These are phyloP conservation scores for Drosophila differens DNA, from an alignment of 2,888 invertebrate genomes.

Conservation along the genomic window DNA sequence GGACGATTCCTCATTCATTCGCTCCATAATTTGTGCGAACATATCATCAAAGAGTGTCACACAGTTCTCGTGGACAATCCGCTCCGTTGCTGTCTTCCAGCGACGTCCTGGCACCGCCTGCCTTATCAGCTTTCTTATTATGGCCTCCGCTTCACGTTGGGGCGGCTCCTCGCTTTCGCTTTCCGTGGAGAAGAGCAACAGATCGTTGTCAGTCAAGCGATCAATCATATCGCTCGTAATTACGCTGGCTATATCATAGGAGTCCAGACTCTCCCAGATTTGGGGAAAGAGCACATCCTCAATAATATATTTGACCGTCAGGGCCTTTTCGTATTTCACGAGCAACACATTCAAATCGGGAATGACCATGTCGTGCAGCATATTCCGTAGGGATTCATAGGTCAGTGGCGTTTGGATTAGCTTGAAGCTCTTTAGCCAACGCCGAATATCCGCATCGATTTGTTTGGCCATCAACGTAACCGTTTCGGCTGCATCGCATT, in stretches of 20 bases:
- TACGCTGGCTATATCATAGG: constrained; percentile 62
- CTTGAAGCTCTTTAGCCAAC: constrained; percentile 71
- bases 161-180: constrained; percentile 57
- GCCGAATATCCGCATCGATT: constrained; percentile 86
- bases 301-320: constrained; percentile 61
- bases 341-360: constrained; percentile 59
- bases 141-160: constrained; percentile 66
- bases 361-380: constrained; percentile 61
- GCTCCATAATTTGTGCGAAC: constrained; percentile 39
- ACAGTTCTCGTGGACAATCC: constrained; percentile 66
- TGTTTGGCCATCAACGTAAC: constrained; percentile 87
- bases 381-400: constrained; percentile 60
- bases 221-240: constrained; percentile 71
- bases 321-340: constrained; percentile 51
- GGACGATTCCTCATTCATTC: neutral
- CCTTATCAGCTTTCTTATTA: constrained; percentile 78
- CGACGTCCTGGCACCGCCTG: constrained; percentile 75
- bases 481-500: constrained; percentile 86
- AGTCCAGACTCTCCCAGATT: constrained; percentile 85
- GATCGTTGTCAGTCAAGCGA: constrained; percentile 77
- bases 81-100: constrained; percentile 74
- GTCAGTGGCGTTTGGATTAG: constrained; percentile 72
- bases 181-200: constrained; percentile 69
- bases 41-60: constrained; percentile 71
- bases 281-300: constrained; percentile 85